phyloP scores from a whole-genome alignment of 2,888 invertebrate species.

The Drosophila subquinaria region DNA sequence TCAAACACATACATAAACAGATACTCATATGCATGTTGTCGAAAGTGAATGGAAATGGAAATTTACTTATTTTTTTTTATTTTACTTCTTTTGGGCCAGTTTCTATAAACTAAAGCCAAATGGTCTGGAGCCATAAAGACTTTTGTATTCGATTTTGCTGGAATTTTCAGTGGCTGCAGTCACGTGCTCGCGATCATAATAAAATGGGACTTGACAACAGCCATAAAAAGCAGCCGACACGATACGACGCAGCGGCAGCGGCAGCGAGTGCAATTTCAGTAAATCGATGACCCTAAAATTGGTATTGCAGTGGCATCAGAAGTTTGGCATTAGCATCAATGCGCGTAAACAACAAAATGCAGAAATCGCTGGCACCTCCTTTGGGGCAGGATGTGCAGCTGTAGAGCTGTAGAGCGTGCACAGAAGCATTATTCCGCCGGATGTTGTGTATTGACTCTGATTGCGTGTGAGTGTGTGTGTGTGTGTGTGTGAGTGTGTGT shows the following conservation, averaged over 20 bases:
- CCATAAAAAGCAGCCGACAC: conserved; percentile 58
- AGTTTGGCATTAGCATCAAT: conserved; percentile 65
- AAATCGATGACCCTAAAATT: conserved; percentile 68
- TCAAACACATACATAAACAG: not conserved
- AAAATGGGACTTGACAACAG: conserved; percentile 61
- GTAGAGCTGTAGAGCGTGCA: conserved; percentile 36
- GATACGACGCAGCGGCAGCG: conserved; percentile 6
- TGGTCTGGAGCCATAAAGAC: conserved; percentile 5
- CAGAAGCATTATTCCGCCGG: conserved; percentile 75
- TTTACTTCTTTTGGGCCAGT: conserved; percentile 7
- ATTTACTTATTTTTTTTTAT: conserved; percentile 6
- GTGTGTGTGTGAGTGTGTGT: too few species aligned
- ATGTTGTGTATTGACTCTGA: conserved; percentile 43
- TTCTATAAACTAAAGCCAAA: conserved; percentile 26
- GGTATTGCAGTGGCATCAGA: conserved; percentile 37
- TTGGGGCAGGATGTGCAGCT: conserved; percentile 54
- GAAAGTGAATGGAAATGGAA: conserved; percentile 32
- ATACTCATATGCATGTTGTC: conserved; percentile 31
- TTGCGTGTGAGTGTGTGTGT: conserved; percentile 1
- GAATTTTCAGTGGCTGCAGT: conserved; percentile 56
- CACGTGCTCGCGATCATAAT: conserved; percentile 69
- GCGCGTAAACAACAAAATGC: conserved; percentile 69
- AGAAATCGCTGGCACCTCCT: conserved; percentile 59
- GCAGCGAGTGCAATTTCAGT: conserved; percentile 37
- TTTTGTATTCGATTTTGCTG: conserved; percentile 33